Evolutionary conservation across 2,113 vertebrate species (phyloP).

Genomic region (Phoxinus phoxinus): DNA sequence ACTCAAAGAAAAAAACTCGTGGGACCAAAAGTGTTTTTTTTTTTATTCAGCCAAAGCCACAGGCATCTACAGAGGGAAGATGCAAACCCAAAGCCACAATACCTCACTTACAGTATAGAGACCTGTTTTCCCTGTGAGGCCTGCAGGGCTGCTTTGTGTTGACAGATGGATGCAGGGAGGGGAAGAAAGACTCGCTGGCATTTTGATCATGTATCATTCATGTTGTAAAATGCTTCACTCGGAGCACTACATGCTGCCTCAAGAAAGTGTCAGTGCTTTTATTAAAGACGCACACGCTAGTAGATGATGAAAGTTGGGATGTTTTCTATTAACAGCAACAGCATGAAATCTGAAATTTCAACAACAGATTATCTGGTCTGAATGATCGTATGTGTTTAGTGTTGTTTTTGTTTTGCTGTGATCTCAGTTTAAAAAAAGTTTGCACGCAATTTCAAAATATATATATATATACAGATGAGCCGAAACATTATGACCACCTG

Average conservation of each 20-base stretch:
- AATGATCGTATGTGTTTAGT: too few species aligned
- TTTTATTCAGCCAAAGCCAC: background rate
- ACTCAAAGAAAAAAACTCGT: background rate
- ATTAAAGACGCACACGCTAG: background rate
- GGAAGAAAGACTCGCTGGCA: slow-evolving; percentile 15
- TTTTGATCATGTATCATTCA: slow-evolving; percentile 41
- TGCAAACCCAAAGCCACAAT: slow-evolving; percentile 14
- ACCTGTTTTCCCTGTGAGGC: slow-evolving; percentile 16
- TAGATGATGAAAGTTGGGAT: background rate
- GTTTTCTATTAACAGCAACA: background rate
- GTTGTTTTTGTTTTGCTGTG: too few species aligned
- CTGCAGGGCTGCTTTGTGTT: slow-evolving; percentile 42
- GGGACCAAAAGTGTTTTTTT: background rate
- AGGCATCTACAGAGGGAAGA: slow-evolving; percentile 1
- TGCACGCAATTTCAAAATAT: too few species aligned
- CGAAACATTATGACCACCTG: too few species aligned
- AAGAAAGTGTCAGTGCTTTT: background rate
- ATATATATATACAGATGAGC: too few species aligned
- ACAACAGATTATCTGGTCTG: background rate
- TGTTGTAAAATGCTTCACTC: slow-evolving; percentile 7
- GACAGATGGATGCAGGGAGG: slow-evolving; percentile 42
- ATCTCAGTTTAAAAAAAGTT: too few species aligned
- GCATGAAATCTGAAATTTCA: background rate
- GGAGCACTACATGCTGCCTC: slow-evolving; percentile 11
- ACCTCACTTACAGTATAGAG: slow-evolving; percentile 36